Evolutionary conservation across 2,113 vertebrate species (phyloP).

Genomic region (Mastomys coucha): DNA sequence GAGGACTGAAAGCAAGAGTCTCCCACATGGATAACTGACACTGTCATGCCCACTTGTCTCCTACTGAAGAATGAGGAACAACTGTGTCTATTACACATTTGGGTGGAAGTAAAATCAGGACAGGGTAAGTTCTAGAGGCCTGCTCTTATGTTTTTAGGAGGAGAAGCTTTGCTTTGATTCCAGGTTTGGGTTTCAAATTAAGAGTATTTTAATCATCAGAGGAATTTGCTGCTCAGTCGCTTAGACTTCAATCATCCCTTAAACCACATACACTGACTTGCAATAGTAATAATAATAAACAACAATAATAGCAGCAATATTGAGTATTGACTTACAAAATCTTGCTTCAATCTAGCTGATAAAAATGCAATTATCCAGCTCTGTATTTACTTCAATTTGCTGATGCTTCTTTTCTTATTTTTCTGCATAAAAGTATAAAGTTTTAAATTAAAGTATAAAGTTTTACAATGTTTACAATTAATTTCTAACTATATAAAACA

Average conservation of each 20-base stretch:
- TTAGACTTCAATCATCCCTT: neutral
- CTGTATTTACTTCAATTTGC: constrained; percentile 16
- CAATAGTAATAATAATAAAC: neutral
- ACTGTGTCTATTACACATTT: neutral
- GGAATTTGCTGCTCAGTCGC: neutral
- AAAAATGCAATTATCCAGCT: neutral
- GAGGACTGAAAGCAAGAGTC: neutral
- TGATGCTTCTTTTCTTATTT: neutral
- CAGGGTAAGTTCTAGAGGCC: neutral
- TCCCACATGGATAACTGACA: neutral
- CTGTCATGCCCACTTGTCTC: neutral
- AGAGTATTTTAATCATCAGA: neutral
- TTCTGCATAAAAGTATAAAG: neutral
- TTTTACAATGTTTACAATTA: neutral
- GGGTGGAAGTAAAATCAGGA: neutral
- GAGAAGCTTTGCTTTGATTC: neutral
- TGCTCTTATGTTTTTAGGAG: neutral
- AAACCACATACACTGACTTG: neutral
- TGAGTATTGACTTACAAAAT: neutral
- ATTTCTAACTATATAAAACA: neutral
- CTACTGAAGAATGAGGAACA: neutral
- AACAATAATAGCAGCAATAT: neutral
- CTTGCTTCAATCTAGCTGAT: neutral
- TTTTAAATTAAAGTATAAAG: too few species aligned
- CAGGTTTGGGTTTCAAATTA: neutral